Conservation (phyloP, 2,888 invertebrate species). For the Polia nebulosa region DNA sequence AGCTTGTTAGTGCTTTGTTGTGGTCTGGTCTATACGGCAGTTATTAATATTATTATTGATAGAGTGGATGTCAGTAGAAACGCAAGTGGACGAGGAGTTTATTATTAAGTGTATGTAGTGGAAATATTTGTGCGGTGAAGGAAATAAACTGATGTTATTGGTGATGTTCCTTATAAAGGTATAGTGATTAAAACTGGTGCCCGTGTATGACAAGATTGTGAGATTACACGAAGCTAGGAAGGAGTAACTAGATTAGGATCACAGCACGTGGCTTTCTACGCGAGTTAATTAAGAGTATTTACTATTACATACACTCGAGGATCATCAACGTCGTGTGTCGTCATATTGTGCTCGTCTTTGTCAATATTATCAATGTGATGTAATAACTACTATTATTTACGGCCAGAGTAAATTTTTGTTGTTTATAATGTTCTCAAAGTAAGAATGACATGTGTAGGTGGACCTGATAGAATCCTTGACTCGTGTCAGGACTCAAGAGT, state of each 20-base stretch:
- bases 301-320: not conserved
- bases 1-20: slow-evolving; percentile 18
- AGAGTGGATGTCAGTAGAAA: slow-evolving; percentile 15
- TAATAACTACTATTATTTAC: not conserved
- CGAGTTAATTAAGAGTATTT: not conserved
- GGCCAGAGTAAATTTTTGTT: not conserved
- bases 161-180: slow-evolving; percentile 51
- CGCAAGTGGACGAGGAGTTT: not conserved
- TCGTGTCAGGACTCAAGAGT: slow-evolving; percentile 10
- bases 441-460: not conserved
- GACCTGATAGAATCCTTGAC: slow-evolving; percentile 20
- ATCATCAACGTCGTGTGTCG: not conserved
- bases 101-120: slow-evolving; percentile 19
- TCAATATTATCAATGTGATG: not conserved
- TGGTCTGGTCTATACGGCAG: slow-evolving; percentile 20
- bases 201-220: not conserved
- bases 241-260: not conserved
- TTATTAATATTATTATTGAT: slow-evolving; percentile 24
- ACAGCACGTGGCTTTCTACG: not conserved
- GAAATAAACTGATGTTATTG: slow-evolving; percentile 39
- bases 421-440: not conserved
- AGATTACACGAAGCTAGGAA: not conserved
- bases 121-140: not conserved
- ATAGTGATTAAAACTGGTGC: not conserved
- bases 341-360: not conserved